Evolutionary conservation across 2,888 invertebrate species (phyloP), one percentile per base, ranked within the genome.

Genomic region (Belgica antarctica): DNA sequence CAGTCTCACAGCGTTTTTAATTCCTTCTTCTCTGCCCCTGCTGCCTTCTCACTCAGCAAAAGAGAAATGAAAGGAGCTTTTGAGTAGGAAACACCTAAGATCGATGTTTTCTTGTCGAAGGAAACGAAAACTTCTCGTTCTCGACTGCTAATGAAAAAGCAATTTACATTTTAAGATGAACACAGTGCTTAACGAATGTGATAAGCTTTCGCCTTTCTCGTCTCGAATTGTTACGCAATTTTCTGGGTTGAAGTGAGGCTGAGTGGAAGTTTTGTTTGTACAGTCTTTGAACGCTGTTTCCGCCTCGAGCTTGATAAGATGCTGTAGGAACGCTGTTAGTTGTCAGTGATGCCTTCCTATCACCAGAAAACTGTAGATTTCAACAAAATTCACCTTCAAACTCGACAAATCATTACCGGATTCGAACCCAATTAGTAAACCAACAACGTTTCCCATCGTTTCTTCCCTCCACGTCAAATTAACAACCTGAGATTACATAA

Each of bases 1-100:
- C 47, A 65, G 19, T 65, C 65, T 47, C 65, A 65, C 65, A 28
- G 46, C 24, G 27, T 59, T 59, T 59, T 59, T 27, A 59, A 27
- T 59, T 24, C 52, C 22, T 17, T 52, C 22, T 52, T 22, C 22
- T 4, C 52, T 22, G 15, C 15, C 52, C n/a, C n/a, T n/a, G n/a
- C n/a, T n/a, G n/a, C n/a, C n/a, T n/a, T n/a, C n/a, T n/a, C 17
- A 3, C 46, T 34, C 12, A 34, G 34, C 12, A 12, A 15, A 46
- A 4, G 46, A 46, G 46, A 31, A 31, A 31, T 31, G 52, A 52
- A 22, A 52, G 52, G 12, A 3, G 52, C 52, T 52, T 52, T 52
- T 52, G 12, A 52, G 52, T n/a, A n/a, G 52, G 22, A 52, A 52
- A 22, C 52, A 59, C 12, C 27, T 59, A 27, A 27, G n/a, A 27